Conservation (phyloP, 2,113 vertebrate species). For the Microcebus ravelobensis region DNA sequence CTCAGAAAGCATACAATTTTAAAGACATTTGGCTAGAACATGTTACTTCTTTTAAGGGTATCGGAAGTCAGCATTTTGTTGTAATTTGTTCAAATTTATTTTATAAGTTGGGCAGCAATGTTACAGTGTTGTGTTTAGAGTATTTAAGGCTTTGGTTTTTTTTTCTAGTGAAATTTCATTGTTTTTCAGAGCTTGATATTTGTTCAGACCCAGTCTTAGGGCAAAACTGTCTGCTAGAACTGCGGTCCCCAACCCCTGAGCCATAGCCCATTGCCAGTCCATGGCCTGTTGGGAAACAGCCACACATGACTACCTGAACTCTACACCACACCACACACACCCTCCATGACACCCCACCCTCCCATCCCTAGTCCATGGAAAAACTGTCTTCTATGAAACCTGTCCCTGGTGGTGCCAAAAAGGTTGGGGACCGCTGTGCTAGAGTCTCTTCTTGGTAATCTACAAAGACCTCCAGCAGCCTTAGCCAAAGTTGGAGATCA, state of each 20-base stretch:
- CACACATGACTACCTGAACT: too few species aligned
- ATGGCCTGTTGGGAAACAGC: too few species aligned
- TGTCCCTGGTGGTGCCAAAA: too few species aligned
- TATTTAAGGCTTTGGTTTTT: not conserved
- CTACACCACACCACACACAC: too few species aligned
- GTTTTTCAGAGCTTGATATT: slow-evolving; percentile 2
- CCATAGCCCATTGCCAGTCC: too few species aligned
- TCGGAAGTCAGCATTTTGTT: slow-evolving; percentile 15
- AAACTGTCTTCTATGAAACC: too few species aligned
- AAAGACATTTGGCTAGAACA: not conserved
- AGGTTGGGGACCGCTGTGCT: not conserved
- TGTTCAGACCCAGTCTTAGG: not conserved
- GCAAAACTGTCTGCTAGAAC: not conserved
- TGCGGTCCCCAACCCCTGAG: too few species aligned
- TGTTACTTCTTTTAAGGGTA: not conserved
- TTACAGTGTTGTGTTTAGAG: not conserved
- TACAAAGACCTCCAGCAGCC: not conserved
- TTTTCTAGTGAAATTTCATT: not conserved
- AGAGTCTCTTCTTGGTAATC: not conserved
- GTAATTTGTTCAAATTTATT: not conserved
- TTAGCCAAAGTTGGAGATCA: not conserved
- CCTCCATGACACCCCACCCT: too few species aligned
- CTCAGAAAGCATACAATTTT: not conserved
- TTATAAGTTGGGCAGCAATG: not conserved
- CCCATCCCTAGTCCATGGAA: too few species aligned